Evolutionary conservation across 2,113 vertebrate species (phyloP).

Genomic region (Rhinichthys klamathensis): DNA sequence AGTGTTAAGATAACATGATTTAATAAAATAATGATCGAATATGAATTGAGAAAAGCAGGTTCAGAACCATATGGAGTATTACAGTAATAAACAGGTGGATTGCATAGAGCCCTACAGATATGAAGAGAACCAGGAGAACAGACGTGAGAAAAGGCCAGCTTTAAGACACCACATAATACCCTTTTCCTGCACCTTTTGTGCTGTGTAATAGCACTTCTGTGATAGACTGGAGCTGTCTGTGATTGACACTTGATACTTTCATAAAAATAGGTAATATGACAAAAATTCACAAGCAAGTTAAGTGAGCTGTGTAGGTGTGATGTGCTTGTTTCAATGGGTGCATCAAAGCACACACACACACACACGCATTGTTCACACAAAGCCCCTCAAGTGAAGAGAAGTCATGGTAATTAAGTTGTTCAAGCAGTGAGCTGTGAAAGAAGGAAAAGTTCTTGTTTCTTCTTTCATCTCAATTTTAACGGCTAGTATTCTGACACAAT

Average conservation of each 20-base stretch:
- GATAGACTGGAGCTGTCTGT: not conserved
- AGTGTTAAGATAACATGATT: not conserved
- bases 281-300: conserved; percentile 8
- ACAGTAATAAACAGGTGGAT: conserved; percentile 8
- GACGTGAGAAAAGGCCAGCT: not conserved
- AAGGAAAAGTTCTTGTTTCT: conserved; percentile 28
- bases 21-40: conserved; percentile 4
- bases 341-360: conserved; percentile 20
- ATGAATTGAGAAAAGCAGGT: not conserved
- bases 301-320: conserved; percentile 34
- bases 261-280: not conserved
- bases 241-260: not conserved
- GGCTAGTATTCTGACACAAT: conserved; percentile 21
- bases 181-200: not conserved
- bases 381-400: conserved; percentile 25
- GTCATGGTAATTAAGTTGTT: conserved; percentile 36
- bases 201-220: not conserved
- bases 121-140: not conserved
- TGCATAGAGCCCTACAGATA: not conserved
- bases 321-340: conserved; percentile 35
- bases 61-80: conserved; percentile 13
- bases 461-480: conserved; percentile 26
- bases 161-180: not conserved
- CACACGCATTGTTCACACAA: not conserved
- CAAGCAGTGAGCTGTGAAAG: conserved; percentile 18